Conservation (phyloP, 2,113 vertebrate genomes). For the Delphinus delphis region DNA sequence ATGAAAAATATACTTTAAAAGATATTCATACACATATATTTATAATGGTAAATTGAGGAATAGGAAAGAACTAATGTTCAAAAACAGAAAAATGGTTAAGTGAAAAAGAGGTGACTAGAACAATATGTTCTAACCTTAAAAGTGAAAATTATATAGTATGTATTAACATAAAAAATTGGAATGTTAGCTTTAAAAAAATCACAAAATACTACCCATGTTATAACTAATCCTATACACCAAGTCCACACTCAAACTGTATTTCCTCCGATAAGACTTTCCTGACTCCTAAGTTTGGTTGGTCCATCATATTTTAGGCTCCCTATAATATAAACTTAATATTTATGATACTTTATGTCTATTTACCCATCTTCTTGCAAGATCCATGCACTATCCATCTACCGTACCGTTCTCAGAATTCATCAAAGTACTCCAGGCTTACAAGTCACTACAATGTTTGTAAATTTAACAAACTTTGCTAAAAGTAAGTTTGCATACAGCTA, state of each 20-base stretch:
- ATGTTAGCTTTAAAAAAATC: background rate
- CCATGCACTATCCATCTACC: background rate
- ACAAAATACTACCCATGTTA: background rate
- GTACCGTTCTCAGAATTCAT: background rate
- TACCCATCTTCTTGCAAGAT: background rate
- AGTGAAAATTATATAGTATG: background rate
- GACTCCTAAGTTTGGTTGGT: background rate
- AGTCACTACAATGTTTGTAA: background rate
- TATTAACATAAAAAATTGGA: background rate
- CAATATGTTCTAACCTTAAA: background rate
- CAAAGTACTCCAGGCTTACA: background rate
- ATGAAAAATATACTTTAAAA: background rate
- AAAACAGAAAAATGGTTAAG: background rate
- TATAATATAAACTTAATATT: background rate
- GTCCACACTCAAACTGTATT: background rate
- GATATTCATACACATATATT: background rate
- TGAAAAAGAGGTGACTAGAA: background rate
- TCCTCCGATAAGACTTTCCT: background rate
- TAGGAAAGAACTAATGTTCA: background rate
- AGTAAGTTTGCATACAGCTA: background rate
- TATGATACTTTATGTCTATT: background rate
- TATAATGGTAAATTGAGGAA: background rate
- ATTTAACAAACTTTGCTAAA: background rate
- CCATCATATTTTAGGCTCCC: background rate
- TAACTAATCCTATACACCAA: background rate